Base-by-base conservation (phyloP, 92 coral and sea anemone genomes). In the Isaurus tuberculatus region DNA sequence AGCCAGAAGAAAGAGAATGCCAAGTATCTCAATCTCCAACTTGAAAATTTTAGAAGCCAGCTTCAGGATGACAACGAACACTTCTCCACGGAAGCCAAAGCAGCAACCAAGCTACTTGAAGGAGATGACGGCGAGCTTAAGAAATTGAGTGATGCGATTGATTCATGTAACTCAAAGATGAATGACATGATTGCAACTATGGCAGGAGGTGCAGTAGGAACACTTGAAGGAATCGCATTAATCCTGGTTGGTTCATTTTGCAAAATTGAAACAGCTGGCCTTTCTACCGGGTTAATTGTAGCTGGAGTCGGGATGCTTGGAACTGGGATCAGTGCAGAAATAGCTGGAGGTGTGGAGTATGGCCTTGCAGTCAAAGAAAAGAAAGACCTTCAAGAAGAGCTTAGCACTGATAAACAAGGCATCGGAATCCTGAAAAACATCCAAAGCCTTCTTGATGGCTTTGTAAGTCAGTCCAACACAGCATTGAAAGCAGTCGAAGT, bases 241-340 rank as follows among this genome's bases (percentile, higher is more conserved):
- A 48, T 85, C 3, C 46, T 85, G 0, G 84, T 85, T 37, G 89
- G 89, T 16, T 32, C 89, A 7, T 14, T 85, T 33, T 72, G 79
- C 11, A 81, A 70, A 26, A 79, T 85, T 68, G 84, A 65, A 33
- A 65, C 89, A 6, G 53, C 19, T 11, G 89, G 89, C 6, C 31
- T 85, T 33, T 23, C 89, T 28, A 27, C 72, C 10, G 86, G 82
- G 1, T 69, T 85, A 32, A 66, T 85, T 28, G 13, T 78, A 67
- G 89, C 70, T 16, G 89, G 89, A 8, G 65, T 70, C 17, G 70
- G 37, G 14, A 31, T 33, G 1, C 84, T 85, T 11, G 28, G 55
- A 32, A 85, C 63, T 49, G 89, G 89, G 1, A 85, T 64, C 19
- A 85, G 83, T 27, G 23, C 84, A 7, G 89, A 85, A 26, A 85